A percentile compares a stretch with the other conserved stretches of the same genome.
Conservation (phyloP, 2,113 vertebrate species). For the Nannobrachium achirus region DNA sequence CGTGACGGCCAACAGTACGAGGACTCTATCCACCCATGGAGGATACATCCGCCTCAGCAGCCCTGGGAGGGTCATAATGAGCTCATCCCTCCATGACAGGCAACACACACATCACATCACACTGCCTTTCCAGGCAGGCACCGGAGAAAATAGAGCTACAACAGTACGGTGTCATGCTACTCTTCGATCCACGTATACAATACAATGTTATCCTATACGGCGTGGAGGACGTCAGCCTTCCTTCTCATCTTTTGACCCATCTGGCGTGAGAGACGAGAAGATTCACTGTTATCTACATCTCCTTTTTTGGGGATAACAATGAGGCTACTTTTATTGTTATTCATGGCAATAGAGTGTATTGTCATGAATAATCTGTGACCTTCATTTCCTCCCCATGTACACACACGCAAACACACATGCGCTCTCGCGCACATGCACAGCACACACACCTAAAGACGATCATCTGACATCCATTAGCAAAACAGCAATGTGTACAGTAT, state of each 20-base stretch:
- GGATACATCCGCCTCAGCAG: slow-evolving; percentile 14
- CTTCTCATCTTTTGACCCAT: neutral
- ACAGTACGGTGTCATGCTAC: neutral
- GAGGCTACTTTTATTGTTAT: neutral
- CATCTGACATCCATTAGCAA: neutral
- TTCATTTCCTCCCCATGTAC: neutral
- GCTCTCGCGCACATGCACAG: too few relatives aligned
- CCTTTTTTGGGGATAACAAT: slow-evolving; percentile 1
- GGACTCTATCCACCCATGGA: slow-evolving; percentile 24
- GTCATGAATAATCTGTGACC: neutral
- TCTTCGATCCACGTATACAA: neutral
- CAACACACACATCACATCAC: neutral
- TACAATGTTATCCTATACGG: neutral
- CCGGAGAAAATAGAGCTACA: neutral
- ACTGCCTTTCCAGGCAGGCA: neutral
- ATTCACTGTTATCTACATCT: neutral
- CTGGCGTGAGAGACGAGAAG: neutral
- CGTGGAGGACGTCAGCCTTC: neutral
- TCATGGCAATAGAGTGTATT: neutral
- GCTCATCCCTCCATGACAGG: slow-evolving; percentile 18
- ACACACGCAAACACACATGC: too few relatives aligned
- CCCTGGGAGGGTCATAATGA: slow-evolving; percentile 15
- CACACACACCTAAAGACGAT: neutral
- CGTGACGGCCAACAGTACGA: slow-evolving; percentile 9
- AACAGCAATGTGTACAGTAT: neutral